phyloP scores from a whole-genome alignment of 2,113 vertebrate species.

The Neotoma lepida region DNA sequence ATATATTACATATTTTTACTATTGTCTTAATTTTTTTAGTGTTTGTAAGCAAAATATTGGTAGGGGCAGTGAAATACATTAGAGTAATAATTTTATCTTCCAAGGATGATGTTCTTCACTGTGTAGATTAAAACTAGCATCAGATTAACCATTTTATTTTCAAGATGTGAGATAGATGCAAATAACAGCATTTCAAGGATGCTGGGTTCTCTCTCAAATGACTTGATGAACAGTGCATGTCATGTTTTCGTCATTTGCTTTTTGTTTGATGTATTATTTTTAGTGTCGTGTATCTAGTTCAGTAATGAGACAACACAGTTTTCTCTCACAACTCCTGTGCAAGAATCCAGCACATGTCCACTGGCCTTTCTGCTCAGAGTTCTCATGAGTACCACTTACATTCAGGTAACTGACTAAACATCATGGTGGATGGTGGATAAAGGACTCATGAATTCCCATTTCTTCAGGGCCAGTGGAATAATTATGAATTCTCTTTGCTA shows the following conservation, averaged over 20 bases:
- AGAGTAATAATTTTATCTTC: not conserved
- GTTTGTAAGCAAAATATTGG: slow-evolving; percentile 25
- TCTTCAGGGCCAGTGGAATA: not conserved
- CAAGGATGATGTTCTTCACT: not conserved
- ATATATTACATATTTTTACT: not conserved
- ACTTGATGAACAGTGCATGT: not conserved
- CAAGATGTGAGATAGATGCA: not conserved
- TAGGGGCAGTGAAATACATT: not conserved
- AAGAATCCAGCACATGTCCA: not conserved
- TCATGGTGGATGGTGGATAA: not conserved
- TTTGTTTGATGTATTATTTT: slow-evolving; percentile 13
- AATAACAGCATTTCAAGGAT: not conserved
- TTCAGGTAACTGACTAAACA: not conserved
- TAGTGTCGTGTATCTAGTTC: not conserved
- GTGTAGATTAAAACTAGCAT: not conserved
- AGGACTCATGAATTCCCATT: not conserved
- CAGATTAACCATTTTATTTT: not conserved
- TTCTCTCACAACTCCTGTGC: not conserved
- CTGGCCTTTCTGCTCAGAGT: not conserved
- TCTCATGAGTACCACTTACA: not conserved
- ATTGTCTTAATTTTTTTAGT: not conserved
- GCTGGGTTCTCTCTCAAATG: not conserved
- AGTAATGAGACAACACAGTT: not conserved
- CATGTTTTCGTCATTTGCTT: slow-evolving; percentile 13
- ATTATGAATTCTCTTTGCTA: slow-evolving; percentile 13